Conservation (phyloP, 1,140 invertebrate genomes). For the Teleogryllus occipitalis region DNA sequence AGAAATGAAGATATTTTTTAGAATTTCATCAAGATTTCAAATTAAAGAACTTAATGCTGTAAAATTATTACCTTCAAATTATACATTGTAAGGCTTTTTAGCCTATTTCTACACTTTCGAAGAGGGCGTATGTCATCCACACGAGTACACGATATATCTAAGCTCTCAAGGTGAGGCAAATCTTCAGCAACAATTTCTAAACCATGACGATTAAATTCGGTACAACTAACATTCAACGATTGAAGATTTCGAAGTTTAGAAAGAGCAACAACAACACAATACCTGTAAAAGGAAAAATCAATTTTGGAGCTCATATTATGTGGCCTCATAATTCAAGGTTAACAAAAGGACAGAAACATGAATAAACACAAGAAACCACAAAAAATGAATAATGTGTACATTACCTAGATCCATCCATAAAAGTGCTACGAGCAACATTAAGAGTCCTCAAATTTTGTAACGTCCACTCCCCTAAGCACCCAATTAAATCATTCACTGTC, state of each 20-base stretch:
- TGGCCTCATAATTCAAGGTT: too few species aligned
- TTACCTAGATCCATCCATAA: slow-evolving; percentile 46
- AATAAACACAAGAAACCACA: neutral
- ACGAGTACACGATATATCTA: slow-evolving; percentile 63
- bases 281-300: slow-evolving; percentile 30
- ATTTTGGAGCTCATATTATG: neutral
- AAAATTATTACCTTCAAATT: slow-evolving; percentile 47
- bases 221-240: slow-evolving; percentile 60
- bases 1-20: neutral
- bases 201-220: slow-evolving; percentile 60
- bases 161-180: slow-evolving; percentile 53
- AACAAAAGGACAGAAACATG: neutral
- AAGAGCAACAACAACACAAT: slow-evolving; percentile 44
- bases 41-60: slow-evolving; percentile 27
- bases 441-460: slow-evolving; percentile 54
- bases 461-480: slow-evolving; percentile 65
- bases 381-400: slow-evolving; percentile 30
- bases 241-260: slow-evolving; percentile 51
- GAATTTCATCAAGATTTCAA: slow-evolving; percentile 22
- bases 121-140: slow-evolving; percentile 60
- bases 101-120: slow-evolving; percentile 48
- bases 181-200: slow-evolving; percentile 62
- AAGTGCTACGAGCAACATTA: slow-evolving; percentile 58
- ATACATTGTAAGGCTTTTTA: slow-evolving; percentile 56
- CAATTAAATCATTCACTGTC: slow-evolving; percentile 56